phyloP scores from a whole-genome alignment of 2,113 vertebrate genomes.

The Coregonus clupeaformis region DNA sequence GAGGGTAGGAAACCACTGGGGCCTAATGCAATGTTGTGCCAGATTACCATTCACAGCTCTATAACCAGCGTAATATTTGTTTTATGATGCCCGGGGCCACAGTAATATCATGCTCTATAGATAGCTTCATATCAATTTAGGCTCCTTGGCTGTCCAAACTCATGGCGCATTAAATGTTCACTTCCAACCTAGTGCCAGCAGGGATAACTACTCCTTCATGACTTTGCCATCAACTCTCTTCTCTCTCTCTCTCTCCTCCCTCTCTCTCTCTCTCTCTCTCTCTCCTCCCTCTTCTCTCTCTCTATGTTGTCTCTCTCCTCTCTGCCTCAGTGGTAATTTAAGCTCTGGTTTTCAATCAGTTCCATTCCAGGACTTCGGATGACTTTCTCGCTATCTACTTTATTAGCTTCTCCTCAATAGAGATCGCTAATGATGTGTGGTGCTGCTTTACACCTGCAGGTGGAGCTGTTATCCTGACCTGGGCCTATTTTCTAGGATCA shows the following conservation, averaged over 20 bases:
- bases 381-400: background rate
- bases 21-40: slow-evolving; percentile 44
- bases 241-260: too few species aligned
- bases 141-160: slow-evolving; percentile 2
- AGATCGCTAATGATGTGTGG: background rate
- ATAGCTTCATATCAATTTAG: slow-evolving; percentile 8
- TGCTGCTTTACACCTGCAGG: background rate
- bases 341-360: background rate
- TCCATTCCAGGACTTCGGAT: background rate
- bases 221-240: too few species aligned
- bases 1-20: slow-evolving; percentile 39
- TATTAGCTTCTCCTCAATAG: background rate
- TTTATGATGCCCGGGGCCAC: slow-evolving; percentile 7
- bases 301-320: too few species aligned
- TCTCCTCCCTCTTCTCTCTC: too few species aligned
- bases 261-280: background rate
- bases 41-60: slow-evolving; percentile 46
- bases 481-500: too few species aligned
- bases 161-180: background rate
- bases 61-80: slow-evolving; percentile 39
- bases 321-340: background rate
- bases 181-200: background rate
- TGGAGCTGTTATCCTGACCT: slow-evolving; percentile 3
- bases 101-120: background rate
- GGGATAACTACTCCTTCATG: background rate